Evolutionary conservation across 2,113 vertebrate species (phyloP).

Genomic region (Gymnorhina tibicen): DNA sequence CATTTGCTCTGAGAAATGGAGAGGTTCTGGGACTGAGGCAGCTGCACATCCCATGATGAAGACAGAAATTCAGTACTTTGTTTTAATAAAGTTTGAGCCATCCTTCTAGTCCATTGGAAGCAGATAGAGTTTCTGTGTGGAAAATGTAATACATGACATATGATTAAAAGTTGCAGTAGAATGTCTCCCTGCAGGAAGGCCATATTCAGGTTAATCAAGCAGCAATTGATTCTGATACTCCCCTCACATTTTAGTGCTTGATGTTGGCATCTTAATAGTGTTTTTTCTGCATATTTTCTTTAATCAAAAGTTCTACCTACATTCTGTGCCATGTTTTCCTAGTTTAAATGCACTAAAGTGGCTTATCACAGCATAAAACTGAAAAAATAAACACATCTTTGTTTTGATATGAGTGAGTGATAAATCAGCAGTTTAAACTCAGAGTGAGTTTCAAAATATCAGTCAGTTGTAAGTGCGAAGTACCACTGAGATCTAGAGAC

Average conservation of each 20-base stretch:
- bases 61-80: neutral
- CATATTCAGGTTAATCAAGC: neutral
- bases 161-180: neutral
- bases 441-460: neutral
- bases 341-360: neutral
- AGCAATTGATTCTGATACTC: neutral
- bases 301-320: neutral
- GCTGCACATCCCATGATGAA: neutral
- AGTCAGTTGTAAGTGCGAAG: neutral
- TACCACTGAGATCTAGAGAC: neutral
- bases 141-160: neutral
- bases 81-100: neutral
- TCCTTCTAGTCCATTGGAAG: neutral
- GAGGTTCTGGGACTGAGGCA: neutral
- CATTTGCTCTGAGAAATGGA: neutral
- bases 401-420: neutral
- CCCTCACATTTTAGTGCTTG: neutral
- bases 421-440: neutral
- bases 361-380: neutral
- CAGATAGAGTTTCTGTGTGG: neutral
- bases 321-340: neutral
- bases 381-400: neutral
- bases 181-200: neutral
- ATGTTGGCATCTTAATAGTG: neutral
- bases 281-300: neutral